Evolutionary conservation across 2,797 vertebrate species (phyloP).

Genomic region (Onychomys leucogaster): DNA sequence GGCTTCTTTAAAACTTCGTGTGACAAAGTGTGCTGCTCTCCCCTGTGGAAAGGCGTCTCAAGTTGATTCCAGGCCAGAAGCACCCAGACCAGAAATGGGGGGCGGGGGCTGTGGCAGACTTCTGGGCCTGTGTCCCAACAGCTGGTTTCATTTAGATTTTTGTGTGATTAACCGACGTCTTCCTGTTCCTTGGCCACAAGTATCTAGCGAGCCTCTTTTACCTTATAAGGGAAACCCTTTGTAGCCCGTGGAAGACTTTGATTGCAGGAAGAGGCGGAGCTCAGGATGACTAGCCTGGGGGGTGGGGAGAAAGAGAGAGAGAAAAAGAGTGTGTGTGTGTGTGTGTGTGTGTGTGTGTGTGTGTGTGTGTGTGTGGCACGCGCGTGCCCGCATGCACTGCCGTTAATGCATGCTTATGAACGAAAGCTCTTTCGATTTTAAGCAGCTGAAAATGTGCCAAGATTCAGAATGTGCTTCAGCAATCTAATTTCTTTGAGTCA

Average conservation of each 20-base stretch:
- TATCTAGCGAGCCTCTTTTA: constrained; percentile 90
- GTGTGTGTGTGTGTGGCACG: neutral
- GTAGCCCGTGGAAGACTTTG: constrained; percentile 86
- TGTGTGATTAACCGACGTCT: constrained; percentile 88
- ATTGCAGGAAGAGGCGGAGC: constrained; percentile 89
- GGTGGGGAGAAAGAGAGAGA: no score
- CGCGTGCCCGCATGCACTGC: neutral
- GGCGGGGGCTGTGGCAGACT: constrained; percentile 44
- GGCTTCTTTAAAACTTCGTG: constrained; percentile 49
- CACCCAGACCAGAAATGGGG: neutral
- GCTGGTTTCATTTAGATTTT: constrained; percentile 88
- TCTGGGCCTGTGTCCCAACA: constrained; percentile 80
- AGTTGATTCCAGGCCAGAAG: constrained; percentile 28
- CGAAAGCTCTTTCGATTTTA: neutral
- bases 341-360: neutral
- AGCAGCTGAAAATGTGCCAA: constrained; percentile 26
- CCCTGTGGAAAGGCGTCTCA: neutral
- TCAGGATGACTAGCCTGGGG: constrained; percentile 84
- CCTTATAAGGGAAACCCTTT: constrained; percentile 93
- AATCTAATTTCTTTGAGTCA: neutral
- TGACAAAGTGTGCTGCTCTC: neutral
- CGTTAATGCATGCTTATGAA: neutral
- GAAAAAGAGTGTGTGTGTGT: no score
- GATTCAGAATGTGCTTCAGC: neutral
- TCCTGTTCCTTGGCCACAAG: constrained; percentile 90